Evolutionary conservation across 2,113 vertebrate genomes (phyloP).

Genomic region (Stomatorhinus ivindoensis): DNA sequence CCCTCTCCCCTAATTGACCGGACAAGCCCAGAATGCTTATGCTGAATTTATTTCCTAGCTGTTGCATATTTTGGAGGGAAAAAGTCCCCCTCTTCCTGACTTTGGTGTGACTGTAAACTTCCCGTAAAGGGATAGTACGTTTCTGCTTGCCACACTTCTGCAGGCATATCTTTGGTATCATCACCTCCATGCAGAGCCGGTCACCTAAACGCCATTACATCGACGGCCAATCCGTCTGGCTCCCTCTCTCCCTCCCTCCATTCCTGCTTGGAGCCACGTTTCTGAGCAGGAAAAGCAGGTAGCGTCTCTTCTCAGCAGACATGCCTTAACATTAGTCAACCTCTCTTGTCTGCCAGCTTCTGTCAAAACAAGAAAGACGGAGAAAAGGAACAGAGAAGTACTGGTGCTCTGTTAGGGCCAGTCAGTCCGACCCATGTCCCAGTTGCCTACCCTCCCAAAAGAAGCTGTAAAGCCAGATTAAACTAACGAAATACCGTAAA

Average conservation of each 20-base stretch:
- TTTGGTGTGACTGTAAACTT: conserved; percentile 8
- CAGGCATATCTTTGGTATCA: background rate
- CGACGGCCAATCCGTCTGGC: background rate
- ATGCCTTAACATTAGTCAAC: background rate
- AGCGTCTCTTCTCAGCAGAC: background rate
- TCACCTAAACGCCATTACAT: background rate
- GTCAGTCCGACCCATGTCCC: background rate
- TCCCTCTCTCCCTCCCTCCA: background rate
- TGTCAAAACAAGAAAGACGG: background rate
- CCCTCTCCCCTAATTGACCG: conserved; percentile 47
- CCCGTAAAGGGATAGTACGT: background rate
- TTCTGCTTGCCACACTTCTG: background rate
- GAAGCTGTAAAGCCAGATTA: background rate
- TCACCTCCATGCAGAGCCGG: background rate
- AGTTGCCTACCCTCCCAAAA: background rate
- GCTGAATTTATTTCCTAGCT: conserved; percentile 43
- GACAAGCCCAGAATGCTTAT: conserved; percentile 51
- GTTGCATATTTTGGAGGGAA: conserved; percentile 13
- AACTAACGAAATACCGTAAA: background rate
- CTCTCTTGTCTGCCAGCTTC: background rate
- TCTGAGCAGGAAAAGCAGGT: background rate
- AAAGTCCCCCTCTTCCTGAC: conserved; percentile 19
- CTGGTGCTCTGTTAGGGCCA: background rate
- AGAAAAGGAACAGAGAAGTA: background rate
- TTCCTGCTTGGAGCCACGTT: background rate